Percentiles rank a stretch among this genome's conserved stretches.
Evolutionary conservation across 2,888 invertebrate genomes (phyloP).

Genomic region (Antheraea assamensis): DNA sequence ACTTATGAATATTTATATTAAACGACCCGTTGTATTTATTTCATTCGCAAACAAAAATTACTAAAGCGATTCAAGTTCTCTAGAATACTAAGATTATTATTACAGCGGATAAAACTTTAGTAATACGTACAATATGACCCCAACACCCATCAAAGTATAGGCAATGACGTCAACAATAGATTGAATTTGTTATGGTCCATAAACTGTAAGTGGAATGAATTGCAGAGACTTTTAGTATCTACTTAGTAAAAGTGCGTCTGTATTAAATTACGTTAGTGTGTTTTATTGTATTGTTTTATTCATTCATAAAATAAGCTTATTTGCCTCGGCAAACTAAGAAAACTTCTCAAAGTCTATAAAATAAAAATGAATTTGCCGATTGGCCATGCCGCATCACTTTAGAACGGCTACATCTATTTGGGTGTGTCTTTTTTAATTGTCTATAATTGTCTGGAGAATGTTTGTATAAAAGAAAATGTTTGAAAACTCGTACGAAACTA

Average conservation of each 20-base stretch:
- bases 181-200: conserved; percentile 20
- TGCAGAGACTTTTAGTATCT: conserved; percentile 8
- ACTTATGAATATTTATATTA: not conserved
- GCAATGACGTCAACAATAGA: conserved; percentile 3
- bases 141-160: not conserved
- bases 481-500: too few relatives aligned
- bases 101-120: not conserved
- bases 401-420: too few relatives aligned
- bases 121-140: conserved; percentile 2
- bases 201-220: conserved; percentile 12
- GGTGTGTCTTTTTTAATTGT: too few relatives aligned
- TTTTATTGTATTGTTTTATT: not conserved
- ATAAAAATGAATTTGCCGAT: too few relatives aligned
- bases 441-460: too few relatives aligned
- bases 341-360: too few relatives aligned
- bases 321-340: too few relatives aligned
- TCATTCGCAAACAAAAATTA: not conserved
- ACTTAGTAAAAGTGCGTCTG: conserved; percentile 7
- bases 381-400: too few relatives aligned
- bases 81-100: not conserved
- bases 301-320: too few relatives aligned
- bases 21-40: not conserved
- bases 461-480: too few relatives aligned
- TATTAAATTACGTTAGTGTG: conserved; percentile 15
- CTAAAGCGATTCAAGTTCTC: not conserved